Evolutionary conservation across 2,888 invertebrate species (phyloP).

Genomic region (Phortica magna): DNA sequence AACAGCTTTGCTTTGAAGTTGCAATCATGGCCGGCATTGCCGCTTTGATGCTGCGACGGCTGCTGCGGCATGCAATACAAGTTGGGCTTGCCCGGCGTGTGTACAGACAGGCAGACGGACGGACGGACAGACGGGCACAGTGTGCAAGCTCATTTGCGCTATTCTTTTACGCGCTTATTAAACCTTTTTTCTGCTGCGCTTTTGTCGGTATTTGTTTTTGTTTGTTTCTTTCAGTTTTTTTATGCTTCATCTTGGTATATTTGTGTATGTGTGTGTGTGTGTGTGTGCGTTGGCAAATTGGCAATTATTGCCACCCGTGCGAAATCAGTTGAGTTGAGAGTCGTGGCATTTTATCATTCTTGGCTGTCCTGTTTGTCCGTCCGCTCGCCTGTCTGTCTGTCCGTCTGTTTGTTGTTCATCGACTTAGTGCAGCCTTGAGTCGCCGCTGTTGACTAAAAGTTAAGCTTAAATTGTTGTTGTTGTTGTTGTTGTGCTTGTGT

Average conservation of each 20-base stretch:
- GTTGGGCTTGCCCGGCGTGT: neutral
- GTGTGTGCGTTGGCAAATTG: conserved; percentile 11
- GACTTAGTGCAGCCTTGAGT: neutral
- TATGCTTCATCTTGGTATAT: neutral
- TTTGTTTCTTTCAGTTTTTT: neutral
- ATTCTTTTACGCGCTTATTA: conserved; percentile 23
- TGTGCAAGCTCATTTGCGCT: conserved; percentile 20
- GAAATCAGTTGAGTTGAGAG: conserved; percentile 21
- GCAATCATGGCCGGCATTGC: conserved; percentile 42
- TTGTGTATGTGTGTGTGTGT: neutral
- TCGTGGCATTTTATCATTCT: conserved; percentile 23
- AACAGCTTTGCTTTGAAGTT: conserved; percentile 56
- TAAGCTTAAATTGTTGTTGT: neutral
- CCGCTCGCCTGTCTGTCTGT: neutral
- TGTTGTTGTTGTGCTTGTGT: conserved; percentile 36
- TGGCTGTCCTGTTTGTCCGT: conserved; percentile 24
- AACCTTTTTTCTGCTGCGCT: neutral
- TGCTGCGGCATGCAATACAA: neutral
- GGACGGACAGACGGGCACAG: neutral
- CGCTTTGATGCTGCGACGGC: conserved; percentile 24
- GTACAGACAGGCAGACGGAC: neutral
- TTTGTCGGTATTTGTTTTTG: neutral
- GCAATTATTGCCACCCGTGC: conserved; percentile 38
- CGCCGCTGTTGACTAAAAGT: neutral
- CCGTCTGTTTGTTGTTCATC: neutral